Evolutionary conservation across 2,797 vertebrate species (phyloP), one percentile per base, ranked within the genome.

Genomic region (Siniperca scherzeri): DNA sequence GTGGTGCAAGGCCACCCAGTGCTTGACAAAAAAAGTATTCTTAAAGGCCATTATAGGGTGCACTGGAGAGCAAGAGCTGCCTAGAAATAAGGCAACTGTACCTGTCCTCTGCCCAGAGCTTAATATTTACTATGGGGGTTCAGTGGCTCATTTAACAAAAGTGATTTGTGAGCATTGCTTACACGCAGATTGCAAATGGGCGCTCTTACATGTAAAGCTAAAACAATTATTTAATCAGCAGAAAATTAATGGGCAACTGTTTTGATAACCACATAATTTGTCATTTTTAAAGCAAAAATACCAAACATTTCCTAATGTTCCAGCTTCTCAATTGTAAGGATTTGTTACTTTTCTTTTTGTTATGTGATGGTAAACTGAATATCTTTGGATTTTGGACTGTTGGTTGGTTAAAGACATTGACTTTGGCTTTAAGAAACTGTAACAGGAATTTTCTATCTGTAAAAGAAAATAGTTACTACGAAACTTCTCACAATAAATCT

Each of bases 1-100:
- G 36, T 42, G 61, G 48, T 60, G 44, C 48, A 62, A 44, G 33
- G 64, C 69, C 53, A 50, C 50, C 46, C 33, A n/a, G 25, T 81
- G 57, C 38, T 79, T 70, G 22, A 42, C 55, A 22, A 46, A 62
- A 62, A 77, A 48, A 1, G 1, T 44, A 36, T 68, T 70, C 19
- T 44, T 72, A 38, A 69, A 70, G 25, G 2, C 42, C 61, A 19
- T 57, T 67, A 12, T 56, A 21, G 19, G 40, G 48, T 60, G n/a
- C 14, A 36, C 42, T 30, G 8, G 40, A 38, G 66, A 25, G 40
- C 46, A 22, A 60, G n/a, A 68, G 21, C 40, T 73, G 36, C 10
- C 21, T 59, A 7, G 3, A 59, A 77, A 71, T 67, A 10, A 48
- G 44, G 19, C 42, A 33, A 14, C 19, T 9, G 4, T 12, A 50